Evolutionary conservation across 2,797 vertebrate species (phyloP).

Genomic region (Coranthus polyacanthus): DNA sequence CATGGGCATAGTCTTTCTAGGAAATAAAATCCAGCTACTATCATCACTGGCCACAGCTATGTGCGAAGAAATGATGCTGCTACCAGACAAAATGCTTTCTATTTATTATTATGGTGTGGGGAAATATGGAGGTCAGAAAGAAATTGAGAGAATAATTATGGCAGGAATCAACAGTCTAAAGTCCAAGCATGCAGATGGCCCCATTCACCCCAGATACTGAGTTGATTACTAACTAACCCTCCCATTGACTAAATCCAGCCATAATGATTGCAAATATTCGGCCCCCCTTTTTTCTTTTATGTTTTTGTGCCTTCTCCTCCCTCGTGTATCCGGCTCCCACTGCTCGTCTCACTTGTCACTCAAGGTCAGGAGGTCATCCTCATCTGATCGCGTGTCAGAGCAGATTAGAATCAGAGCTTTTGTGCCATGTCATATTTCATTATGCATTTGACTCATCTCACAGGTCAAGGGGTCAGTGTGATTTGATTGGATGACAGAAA

Average conservation of each 20-base stretch:
- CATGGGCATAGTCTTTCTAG: constrained; percentile 31
- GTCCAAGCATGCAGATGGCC: constrained; percentile 55
- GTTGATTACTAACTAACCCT: constrained; percentile 71
- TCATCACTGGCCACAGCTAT: constrained; percentile 24
- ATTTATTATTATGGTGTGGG: constrained; percentile 23
- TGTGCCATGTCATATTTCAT: constrained; percentile 89
- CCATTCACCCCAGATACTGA: constrained; percentile 45
- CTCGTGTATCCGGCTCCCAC: constrained; percentile 68
- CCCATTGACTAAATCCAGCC: constrained; percentile 57
- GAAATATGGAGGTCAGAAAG: constrained; percentile 22
- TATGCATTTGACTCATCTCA: constrained; percentile 87
- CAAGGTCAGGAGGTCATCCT: constrained; percentile 84
- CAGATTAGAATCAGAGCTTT: constrained; percentile 87
- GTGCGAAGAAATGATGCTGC: constrained; percentile 19
- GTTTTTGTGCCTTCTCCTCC: constrained; percentile 65
- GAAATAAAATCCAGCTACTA: constrained; percentile 49
- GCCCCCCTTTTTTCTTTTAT: constrained; percentile 54
- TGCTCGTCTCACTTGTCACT: constrained; percentile 84
- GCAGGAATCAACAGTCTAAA: constrained; percentile 32
- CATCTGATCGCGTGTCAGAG: constrained; percentile 89
- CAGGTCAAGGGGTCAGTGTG: constrained; percentile 85
- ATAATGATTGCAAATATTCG: constrained; percentile 56
- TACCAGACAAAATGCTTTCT: constrained; percentile 8
- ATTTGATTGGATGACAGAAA: constrained; percentile 90
- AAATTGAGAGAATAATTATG: constrained; percentile 36